A percentile compares a stretch with the other conserved stretches of the same genome.
phyloP scores from a whole-genome alignment of 1,140 invertebrate genomes.

The Musca domestica region DNA sequence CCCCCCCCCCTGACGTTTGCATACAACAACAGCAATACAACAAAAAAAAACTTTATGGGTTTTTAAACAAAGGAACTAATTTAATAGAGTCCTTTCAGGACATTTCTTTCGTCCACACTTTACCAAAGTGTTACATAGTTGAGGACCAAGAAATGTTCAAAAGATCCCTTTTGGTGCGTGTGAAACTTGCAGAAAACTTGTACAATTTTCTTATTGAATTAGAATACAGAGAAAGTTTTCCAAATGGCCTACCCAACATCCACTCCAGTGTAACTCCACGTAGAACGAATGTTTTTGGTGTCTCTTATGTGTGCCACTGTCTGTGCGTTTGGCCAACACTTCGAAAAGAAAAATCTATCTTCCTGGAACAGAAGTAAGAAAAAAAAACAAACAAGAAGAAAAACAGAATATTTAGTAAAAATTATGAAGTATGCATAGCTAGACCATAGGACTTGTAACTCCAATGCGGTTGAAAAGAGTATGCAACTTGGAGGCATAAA shows the following conservation, averaged over 20 bases:
- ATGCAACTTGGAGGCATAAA: not conserved
- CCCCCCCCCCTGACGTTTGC: not conserved
- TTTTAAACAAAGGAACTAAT: constrained; percentile 14
- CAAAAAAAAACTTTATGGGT: constrained; percentile 3
- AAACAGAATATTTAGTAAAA: not conserved
- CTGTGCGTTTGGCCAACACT: too few relatives aligned
- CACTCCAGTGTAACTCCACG: too few relatives aligned
- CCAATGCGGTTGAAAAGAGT: not conserved
- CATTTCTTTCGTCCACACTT: not conserved
- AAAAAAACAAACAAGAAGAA: too few relatives aligned
- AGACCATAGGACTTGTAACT: too few relatives aligned
- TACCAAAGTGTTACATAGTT: too few relatives aligned
- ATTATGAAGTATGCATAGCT: constrained; percentile 6
- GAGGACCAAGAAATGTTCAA: too few relatives aligned
- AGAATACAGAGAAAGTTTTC: not conserved
- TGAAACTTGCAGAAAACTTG: constrained; percentile 5
- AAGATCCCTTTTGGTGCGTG: not conserved
- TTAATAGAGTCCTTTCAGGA: constrained; percentile 12
- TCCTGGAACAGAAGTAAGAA: too few relatives aligned
- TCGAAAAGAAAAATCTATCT: too few relatives aligned
- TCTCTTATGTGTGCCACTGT: too few relatives aligned
- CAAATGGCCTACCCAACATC: too few relatives aligned
- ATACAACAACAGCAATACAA: too few relatives aligned
- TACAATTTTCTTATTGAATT: constrained; percentile 13
- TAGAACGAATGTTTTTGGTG: too few relatives aligned